These are phyloP conservation scores for Anisognathus igniventris DNA, from an alignment of 2,797 vertebrate genomes.

Conservation along the genomic window DNA sequence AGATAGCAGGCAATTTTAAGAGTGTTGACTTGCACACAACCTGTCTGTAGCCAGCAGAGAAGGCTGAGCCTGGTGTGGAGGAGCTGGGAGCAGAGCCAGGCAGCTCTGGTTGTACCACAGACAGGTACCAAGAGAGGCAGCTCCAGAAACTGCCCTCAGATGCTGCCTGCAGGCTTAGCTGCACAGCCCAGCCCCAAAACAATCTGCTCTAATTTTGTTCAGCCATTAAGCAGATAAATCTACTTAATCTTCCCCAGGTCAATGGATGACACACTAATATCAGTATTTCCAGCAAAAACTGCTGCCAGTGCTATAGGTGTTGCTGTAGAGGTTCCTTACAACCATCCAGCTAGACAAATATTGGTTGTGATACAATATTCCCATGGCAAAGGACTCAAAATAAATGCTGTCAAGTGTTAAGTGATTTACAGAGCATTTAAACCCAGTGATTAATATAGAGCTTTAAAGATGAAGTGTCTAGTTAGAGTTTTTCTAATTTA, in stretches of 20 bases:
- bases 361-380: background rate
- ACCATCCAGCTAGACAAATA: background rate
- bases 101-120: background rate
- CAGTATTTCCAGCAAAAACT: slow-evolving; percentile 53
- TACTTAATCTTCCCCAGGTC: slow-evolving; percentile 74
- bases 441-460: background rate
- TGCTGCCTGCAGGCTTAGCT: slow-evolving; percentile 43
- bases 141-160: slow-evolving; percentile 4
- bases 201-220: slow-evolving; percentile 84
- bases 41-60: background rate
- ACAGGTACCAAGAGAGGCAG: background rate
- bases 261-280: slow-evolving; percentile 71
- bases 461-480: background rate
- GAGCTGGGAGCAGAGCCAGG: background rate
- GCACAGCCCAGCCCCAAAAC: slow-evolving; percentile 51
- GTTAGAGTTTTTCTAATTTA: background rate
- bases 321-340: background rate
- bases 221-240: slow-evolving; percentile 85
- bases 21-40: background rate
- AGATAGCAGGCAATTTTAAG: background rate
- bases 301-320: background rate
- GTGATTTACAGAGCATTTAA: background rate
- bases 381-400: rapidly evolving
- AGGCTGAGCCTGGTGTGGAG: background rate
- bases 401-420: background rate